These are phyloP conservation scores for Bubalus kerabau DNA, from an alignment of 2,113 vertebrate genomes.

Conservation along the genomic window DNA sequence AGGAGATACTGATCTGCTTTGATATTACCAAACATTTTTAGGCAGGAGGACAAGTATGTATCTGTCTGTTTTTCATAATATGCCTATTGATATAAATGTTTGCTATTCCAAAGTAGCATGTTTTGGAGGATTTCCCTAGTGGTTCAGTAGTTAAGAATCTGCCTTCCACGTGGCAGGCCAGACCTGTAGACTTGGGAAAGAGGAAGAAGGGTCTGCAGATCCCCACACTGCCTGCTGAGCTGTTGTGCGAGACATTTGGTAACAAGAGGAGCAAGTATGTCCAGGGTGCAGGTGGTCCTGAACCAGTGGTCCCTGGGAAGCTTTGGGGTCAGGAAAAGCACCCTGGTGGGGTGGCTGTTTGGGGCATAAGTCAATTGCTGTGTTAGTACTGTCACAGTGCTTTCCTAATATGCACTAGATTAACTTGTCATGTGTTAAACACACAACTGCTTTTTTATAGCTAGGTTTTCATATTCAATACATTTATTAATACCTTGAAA, in stretches of 20 bases:
- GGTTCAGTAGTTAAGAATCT: background rate
- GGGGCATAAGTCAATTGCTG: background rate
- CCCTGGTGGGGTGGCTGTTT: background rate
- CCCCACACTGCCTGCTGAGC: background rate
- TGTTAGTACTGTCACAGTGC: background rate
- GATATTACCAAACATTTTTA: background rate
- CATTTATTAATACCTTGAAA: background rate
- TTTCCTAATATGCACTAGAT: background rate
- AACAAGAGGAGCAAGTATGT: background rate
- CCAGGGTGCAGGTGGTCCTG: background rate
- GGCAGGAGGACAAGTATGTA: background rate
- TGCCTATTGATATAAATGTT: background rate
- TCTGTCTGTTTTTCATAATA: background rate
- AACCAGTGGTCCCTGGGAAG: background rate
- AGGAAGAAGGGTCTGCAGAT: background rate
- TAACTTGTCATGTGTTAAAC: background rate
- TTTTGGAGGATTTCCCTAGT: background rate
- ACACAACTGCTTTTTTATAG: background rate
- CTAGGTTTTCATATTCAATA: conserved; percentile 11
- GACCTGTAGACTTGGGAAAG: background rate
- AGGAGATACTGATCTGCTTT: background rate
- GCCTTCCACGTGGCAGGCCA: background rate
- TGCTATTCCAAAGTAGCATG: background rate
- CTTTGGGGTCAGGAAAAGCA: background rate
- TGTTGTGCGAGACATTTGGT: background rate